Evolutionary conservation across 1,140 invertebrate species (phyloP).

Genomic region (Stenopsyche tienmushanensis): DNA sequence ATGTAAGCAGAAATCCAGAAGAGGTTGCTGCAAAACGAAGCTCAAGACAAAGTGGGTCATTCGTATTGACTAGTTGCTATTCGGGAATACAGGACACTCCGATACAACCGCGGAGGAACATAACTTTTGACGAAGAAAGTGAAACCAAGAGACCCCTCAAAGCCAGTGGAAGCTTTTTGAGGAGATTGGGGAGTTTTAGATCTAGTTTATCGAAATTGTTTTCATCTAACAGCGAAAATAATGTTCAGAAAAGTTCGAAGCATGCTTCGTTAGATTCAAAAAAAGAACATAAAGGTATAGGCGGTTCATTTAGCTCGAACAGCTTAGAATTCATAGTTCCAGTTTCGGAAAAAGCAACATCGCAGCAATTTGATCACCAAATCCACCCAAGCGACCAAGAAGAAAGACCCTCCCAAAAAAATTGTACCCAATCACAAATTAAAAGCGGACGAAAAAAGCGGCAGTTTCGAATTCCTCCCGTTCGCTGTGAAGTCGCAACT

Average conservation of each 20-base stretch:
- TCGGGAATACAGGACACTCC: not conserved
- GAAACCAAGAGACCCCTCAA: not conserved
- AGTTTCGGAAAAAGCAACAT: not conserved
- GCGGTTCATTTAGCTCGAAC: not conserved
- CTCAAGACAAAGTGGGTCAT: not conserved
- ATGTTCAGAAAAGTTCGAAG: too few relatives aligned
- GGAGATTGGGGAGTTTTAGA: not conserved
- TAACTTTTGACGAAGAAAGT: not conserved
- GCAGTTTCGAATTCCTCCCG: not conserved
- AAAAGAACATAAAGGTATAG: too few relatives aligned
- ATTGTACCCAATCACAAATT: not conserved
- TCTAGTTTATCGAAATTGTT: too few relatives aligned
- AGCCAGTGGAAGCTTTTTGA: not conserved
- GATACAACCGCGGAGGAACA: not conserved
- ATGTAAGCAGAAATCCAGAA: not conserved
- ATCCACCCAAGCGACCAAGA: not conserved
- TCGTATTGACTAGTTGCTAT: not conserved
- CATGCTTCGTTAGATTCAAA: too few relatives aligned
- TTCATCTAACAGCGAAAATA: not conserved
- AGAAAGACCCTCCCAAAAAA: not conserved
- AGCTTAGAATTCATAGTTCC: not conserved
- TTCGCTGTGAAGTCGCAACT: too few relatives aligned
- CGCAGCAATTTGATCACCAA: not conserved
- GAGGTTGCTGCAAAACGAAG: not conserved
- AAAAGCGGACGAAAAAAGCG: not conserved